phyloP scores from a whole-genome alignment of 2,888 invertebrate species.

The Eupithecia abbreviata region DNA sequence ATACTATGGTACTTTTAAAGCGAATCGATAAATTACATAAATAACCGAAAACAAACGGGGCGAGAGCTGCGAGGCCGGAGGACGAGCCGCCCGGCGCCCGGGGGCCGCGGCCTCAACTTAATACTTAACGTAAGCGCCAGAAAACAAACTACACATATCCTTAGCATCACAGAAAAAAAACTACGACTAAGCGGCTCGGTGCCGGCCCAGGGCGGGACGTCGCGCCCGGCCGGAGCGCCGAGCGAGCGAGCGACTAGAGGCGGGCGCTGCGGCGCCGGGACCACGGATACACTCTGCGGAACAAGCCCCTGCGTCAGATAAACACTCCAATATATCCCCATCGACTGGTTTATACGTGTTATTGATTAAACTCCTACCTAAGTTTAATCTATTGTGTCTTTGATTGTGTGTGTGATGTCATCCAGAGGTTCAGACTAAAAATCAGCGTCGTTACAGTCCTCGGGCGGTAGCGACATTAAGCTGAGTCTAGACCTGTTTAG shows the following conservation, averaged over 20 bases:
- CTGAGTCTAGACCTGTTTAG: too few relatives aligned
- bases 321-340: neutral
- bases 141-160: conserved; percentile 65
- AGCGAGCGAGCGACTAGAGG: conserved; percentile 20
- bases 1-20: conserved; percentile 78
- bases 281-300: conserved; percentile 11
- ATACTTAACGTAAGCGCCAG: conserved; percentile 63
- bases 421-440: too few relatives aligned
- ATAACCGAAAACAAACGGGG: conserved; percentile 47
- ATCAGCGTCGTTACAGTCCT: too few relatives aligned
- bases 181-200: conserved; percentile 62
- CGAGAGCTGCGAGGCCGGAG: conserved; percentile 29
- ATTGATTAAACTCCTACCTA: too few relatives aligned
- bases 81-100: conserved; percentile 30
- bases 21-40: conserved; percentile 71
- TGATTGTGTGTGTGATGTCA: too few relatives aligned
- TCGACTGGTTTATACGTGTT: too few relatives aligned
- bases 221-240: conserved; percentile 37
- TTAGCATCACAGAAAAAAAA: conserved; percentile 77
- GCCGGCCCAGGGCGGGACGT: conserved; percentile 42
- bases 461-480: too few relatives aligned
- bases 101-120: conserved; percentile 43
- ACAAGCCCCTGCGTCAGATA: neutral
- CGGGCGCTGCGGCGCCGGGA: conserved; percentile 20
- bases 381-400: too few relatives aligned